Percentiles rank a stretch among this genome's conserved stretches.
These are phyloP conservation scores for Patiria pectinifera DNA, from an alignment of 53 echinoderm and acorn worm genomes.

Conservation along the genomic window DNA sequence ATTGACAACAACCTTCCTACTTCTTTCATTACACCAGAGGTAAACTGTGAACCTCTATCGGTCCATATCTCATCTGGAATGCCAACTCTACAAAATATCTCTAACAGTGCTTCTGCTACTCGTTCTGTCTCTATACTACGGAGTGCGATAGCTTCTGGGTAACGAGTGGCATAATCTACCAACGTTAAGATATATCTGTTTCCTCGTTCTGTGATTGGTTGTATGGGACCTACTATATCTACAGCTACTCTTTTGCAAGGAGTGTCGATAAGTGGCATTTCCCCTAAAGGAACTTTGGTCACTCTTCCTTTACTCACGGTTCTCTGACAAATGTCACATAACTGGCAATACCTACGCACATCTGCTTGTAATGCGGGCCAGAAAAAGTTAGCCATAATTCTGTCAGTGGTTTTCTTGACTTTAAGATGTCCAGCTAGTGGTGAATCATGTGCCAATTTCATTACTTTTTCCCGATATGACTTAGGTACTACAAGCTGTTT, in stretches of 20 bases:
- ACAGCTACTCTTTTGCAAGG: conserved; percentile 59
- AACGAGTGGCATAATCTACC: conserved; percentile 53
- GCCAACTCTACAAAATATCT: conserved; percentile 66
- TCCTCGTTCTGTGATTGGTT: conserved; percentile 52
- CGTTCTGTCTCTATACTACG: conserved; percentile 51
- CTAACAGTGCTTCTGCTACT: conserved; percentile 60
- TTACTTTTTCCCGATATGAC: conserved; percentile 45
- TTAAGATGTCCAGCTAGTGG: conserved; percentile 64
- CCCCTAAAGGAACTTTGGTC: conserved; percentile 58
- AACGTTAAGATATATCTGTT: conserved; percentile 62
- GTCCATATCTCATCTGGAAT: conserved; percentile 66
- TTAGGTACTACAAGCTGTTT: conserved; percentile 58
- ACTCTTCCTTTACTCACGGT: conserved; percentile 56
- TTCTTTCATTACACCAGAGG: conserved; percentile 62
- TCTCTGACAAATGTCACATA: conserved; percentile 74
- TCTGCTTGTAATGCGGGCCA: conserved; percentile 62
- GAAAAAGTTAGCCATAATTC: conserved; percentile 44
- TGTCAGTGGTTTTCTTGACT: conserved; percentile 57
- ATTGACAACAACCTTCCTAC: conserved; percentile 58
- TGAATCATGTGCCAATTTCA: conserved; percentile 66
- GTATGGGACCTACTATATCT: conserved; percentile 68
- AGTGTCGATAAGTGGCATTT: conserved; percentile 55
- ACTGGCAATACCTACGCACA: conserved; percentile 45
- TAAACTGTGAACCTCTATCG: conserved; percentile 63
- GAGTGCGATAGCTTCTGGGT: conserved; percentile 64